Base-by-base conservation (phyloP, 2,113 vertebrate genomes). In the Pelodiscus sinensis region DNA sequence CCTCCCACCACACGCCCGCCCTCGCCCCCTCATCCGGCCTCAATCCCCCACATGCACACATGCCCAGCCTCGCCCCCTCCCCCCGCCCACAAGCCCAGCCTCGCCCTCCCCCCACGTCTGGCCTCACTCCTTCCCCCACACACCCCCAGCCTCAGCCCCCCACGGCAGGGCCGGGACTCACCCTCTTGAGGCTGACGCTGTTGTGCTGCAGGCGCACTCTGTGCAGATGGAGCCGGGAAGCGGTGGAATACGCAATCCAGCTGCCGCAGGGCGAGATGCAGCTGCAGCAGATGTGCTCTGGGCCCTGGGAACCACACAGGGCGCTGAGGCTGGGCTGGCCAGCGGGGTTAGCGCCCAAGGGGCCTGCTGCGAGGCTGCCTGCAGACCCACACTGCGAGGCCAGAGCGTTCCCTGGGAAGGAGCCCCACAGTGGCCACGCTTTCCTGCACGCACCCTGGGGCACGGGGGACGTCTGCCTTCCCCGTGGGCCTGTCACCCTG, bases 211-310 rank as follows among this genome's bases (percentile, higher is more conserved):
- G 94, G 82, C 88, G 97, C 90, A 99, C 54, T 1, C 93, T 98
- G 97, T 99, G 99, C 22, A 99, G 98, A 54, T 98, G 98, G 82
- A 99, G 96, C 21, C 94, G 96, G 81, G 98, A 98, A 18, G 98
- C 93, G 0, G 99, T 99, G 38, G 98, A 98, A 91, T 98, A 99
- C 3, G 97, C 97, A 2, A 99, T n/a, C 99, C 99, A 99, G 55
- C 96, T 96, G 78, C 99, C 99, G 4, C 99, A 99, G 1, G 98
- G 98, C 1, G 99, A 99, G 87, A 99, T 4, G 0, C 98, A 97
- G 88, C 99, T 99, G 97, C 98, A 99, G 96, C 98, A 97, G 85
- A 99, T 98, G 75, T 99, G 98, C 93, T 99, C 98, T 0, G 98
- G 98, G 12, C 99, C 99, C 99, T 99, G 95, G 62, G 10, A 84